Evolutionary conservation across 2,888 invertebrate species (phyloP).

Genomic region (Stegana nigrithorax): DNA sequence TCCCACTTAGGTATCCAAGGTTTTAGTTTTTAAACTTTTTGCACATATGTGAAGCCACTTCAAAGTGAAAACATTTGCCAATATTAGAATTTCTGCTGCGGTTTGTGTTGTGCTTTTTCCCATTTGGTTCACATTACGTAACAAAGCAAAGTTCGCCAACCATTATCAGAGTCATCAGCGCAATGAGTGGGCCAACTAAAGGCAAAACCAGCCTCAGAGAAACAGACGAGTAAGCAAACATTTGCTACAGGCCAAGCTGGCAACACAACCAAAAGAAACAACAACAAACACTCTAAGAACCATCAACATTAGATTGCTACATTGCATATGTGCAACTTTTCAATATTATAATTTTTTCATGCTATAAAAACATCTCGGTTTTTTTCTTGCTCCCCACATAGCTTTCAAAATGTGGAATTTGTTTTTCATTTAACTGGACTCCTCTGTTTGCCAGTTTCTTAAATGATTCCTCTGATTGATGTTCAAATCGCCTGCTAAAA

Average conservation of each 20-base stretch:
- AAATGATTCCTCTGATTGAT: too few species aligned
- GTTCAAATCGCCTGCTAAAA: too few species aligned
- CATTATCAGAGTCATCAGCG: slow-evolving; percentile 45
- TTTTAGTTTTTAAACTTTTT: too few species aligned
- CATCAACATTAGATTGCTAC: background rate
- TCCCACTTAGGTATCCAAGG: too few species aligned
- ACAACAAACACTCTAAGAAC: background rate
- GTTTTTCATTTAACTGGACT: slow-evolving; percentile 31
- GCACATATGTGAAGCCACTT: too few species aligned
- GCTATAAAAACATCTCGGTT: slow-evolving; percentile 36
- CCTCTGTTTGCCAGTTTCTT: slow-evolving; percentile 50
- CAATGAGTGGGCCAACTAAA: slow-evolving; percentile 12
- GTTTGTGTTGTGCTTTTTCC: background rate
- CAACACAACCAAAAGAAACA: background rate
- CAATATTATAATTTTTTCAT: background rate
- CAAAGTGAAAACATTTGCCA: too few species aligned
- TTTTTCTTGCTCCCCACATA: slow-evolving; percentile 33
- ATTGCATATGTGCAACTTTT: background rate
- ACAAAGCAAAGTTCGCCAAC: slow-evolving; percentile 50
- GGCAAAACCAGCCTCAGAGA: too few species aligned
- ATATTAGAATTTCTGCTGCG: too few species aligned
- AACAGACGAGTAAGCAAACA: slow-evolving; percentile 3
- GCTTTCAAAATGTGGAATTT: too few species aligned
- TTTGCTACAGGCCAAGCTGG: background rate
- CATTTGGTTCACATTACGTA: slow-evolving; percentile 38